phyloP scores from a whole-genome alignment of 2,888 invertebrate genomes.

The Drosophila meridionalis region DNA sequence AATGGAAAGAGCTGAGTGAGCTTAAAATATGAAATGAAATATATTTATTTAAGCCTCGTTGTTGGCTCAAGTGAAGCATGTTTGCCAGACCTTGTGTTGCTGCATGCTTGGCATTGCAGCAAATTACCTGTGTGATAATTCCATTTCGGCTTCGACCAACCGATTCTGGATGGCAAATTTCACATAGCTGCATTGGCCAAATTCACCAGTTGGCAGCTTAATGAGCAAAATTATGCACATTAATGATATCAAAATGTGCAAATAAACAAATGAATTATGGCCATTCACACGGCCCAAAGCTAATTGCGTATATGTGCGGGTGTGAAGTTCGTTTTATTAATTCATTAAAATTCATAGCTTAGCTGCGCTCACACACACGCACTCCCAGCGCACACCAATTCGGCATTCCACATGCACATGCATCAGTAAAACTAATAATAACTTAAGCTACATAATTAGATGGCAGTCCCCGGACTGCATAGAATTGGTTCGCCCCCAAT shows the following conservation, averaged over 20 bases:
- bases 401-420: constrained; percentile 14
- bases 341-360: constrained; percentile 78
- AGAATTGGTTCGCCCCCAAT: constrained; percentile 4
- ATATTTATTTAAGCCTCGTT: background rate
- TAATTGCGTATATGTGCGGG: constrained; percentile 36
- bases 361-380: constrained; percentile 14
- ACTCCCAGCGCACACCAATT: constrained; percentile 8
- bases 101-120: background rate
- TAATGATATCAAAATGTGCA: constrained; percentile 70
- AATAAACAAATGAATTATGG: constrained; percentile 70
- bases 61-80: background rate
- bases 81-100: no score
- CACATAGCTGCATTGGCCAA: constrained; percentile 13
- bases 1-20: background rate
- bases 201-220: constrained; percentile 16
- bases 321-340: constrained; percentile 72
- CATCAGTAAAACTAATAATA: constrained; percentile 70
- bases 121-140: background rate
- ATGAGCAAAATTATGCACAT: constrained; percentile 62
- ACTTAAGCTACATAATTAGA: constrained; percentile 74
- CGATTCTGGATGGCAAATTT: constrained; percentile 8
- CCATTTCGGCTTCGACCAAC: constrained; percentile 7
- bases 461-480: constrained; percentile 52
- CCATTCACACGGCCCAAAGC: constrained; percentile 29
- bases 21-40: background rate